A percentile compares a stretch with the other conserved stretches of the same genome.
phyloP scores from a whole-genome alignment of 1,140 invertebrate genomes.

The Conus betulinus region DNA sequence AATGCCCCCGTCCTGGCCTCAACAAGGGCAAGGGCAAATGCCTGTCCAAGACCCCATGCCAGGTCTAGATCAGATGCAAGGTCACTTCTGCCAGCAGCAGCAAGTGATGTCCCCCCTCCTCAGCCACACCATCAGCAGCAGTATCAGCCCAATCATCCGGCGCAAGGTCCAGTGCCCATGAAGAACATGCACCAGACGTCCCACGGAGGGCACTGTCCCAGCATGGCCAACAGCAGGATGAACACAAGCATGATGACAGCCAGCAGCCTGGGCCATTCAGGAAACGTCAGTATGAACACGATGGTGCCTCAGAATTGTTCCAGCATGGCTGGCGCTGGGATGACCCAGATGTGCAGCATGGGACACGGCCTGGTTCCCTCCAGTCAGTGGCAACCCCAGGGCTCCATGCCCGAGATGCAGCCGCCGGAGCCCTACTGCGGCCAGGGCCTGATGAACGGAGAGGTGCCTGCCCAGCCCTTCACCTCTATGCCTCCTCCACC shows the following conservation, averaged over 20 bases:
- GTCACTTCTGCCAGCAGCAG: constrained; percentile 24
- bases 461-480: background rate
- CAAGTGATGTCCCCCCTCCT: constrained; percentile 51
- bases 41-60: constrained; percentile 26
- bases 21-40: constrained; percentile 46
- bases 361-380: background rate
- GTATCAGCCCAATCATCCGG: constrained; percentile 1
- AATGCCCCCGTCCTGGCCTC: constrained; percentile 28
- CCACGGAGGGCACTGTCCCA: background rate
- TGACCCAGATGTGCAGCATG: background rate
- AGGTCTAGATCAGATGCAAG: constrained; percentile 35
- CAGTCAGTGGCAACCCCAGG: constrained; percentile 11
- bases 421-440: constrained; percentile 43
- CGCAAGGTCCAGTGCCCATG: constrained; percentile 26
- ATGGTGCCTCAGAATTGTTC: background rate
- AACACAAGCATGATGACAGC: constrained; percentile 42
- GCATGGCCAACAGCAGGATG: background rate
- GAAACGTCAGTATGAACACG: background rate
- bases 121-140: background rate
- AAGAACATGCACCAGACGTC: constrained; percentile 8
- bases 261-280: background rate
- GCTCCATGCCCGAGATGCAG: constrained; percentile 65
- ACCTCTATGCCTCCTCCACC: background rate
- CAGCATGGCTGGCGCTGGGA: background rate
- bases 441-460: background rate